Evolutionary conservation across 2,113 vertebrate genomes (phyloP).

Genomic region (Perognathus longimembris): DNA sequence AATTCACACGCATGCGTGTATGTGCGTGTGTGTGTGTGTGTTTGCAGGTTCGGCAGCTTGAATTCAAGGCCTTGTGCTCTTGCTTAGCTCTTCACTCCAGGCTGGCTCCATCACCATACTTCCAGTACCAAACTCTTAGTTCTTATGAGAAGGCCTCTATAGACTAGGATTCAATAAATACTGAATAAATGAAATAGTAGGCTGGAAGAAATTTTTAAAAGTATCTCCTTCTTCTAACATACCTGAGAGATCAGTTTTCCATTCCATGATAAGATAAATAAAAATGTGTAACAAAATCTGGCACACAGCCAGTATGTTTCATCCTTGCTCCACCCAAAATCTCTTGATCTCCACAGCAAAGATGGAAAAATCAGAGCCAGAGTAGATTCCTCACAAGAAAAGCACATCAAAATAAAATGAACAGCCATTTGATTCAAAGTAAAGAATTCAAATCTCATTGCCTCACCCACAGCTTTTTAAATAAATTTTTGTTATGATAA

Average conservation of each 20-base stretch:
- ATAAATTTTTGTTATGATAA: no score
- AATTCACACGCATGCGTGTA: no score
- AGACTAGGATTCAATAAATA: neutral
- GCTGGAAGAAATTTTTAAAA: conserved; percentile 80
- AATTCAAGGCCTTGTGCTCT: no score
- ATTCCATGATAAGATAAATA: conserved; percentile 83
- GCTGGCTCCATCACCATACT: no score
- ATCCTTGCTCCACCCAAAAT: conserved; percentile 81
- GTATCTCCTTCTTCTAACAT: conserved; percentile 72
- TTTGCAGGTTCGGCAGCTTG: no score
- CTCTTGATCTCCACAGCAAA: conserved; percentile 85
- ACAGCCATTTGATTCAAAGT: conserved; percentile 82
- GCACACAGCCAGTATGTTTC: conserved; percentile 82
- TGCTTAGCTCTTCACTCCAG: no score
- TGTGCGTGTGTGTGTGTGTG: no score
- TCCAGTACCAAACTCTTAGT: neutral
- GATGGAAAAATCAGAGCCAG: conserved; percentile 84
- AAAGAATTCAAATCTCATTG: conserved; percentile 81
- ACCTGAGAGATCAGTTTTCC: conserved; percentile 79
- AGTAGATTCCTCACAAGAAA: conserved; percentile 83
- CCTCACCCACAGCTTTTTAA: conserved; percentile 72
- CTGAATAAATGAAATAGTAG: conserved; percentile 72
- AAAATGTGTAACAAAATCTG: conserved; percentile 85
- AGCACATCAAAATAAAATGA: conserved; percentile 87
- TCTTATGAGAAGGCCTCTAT: conserved; percentile 30